phyloP scores from a whole-genome alignment of 2,797 vertebrate species.

The Decapterus maruadsi region DNA sequence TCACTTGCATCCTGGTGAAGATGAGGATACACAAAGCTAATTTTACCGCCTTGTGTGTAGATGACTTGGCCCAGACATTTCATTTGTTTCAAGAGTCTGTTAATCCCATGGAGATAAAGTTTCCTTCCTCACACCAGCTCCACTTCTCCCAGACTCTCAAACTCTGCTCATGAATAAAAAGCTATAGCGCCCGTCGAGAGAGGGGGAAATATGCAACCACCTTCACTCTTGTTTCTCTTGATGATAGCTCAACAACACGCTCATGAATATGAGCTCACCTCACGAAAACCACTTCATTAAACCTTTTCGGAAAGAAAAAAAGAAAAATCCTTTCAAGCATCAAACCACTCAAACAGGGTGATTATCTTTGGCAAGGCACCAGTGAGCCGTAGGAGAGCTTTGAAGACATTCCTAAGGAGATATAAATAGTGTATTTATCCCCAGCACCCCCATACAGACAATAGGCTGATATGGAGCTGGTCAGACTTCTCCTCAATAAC shows the following conservation, averaged over 20 bases:
- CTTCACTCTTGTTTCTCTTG: slow-evolving; percentile 30
- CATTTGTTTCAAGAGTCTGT: slow-evolving; percentile 55
- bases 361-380: slow-evolving; percentile 72
- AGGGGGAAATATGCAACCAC: slow-evolving; percentile 36
- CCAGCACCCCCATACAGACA: slow-evolving; percentile 67
- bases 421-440: slow-evolving; percentile 82
- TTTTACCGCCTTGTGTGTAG: slow-evolving; percentile 4
- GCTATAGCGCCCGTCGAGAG: background rate
- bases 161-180: slow-evolving; percentile 57
- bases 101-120: slow-evolving; percentile 54
- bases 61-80: slow-evolving; percentile 38
- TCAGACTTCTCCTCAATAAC: slow-evolving; percentile 45
- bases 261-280: slow-evolving; percentile 26
- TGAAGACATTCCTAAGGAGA: slow-evolving; percentile 80
- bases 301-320: slow-evolving; percentile 3
- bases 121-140: slow-evolving; percentile 23
- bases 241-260: slow-evolving; percentile 55
- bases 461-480: slow-evolving; percentile 55
- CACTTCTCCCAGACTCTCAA: slow-evolving; percentile 34
- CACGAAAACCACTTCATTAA: slow-evolving; percentile 13
- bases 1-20: slow-evolving; percentile 3
- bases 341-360: slow-evolving; percentile 51
- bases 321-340: slow-evolving; percentile 31
- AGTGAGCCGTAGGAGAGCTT: slow-evolving; percentile 64
- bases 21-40: slow-evolving; percentile 4